Evolutionary conservation across 2,797 vertebrate genomes (phyloP).

Genomic region (Acanthurus leucopareius): DNA sequence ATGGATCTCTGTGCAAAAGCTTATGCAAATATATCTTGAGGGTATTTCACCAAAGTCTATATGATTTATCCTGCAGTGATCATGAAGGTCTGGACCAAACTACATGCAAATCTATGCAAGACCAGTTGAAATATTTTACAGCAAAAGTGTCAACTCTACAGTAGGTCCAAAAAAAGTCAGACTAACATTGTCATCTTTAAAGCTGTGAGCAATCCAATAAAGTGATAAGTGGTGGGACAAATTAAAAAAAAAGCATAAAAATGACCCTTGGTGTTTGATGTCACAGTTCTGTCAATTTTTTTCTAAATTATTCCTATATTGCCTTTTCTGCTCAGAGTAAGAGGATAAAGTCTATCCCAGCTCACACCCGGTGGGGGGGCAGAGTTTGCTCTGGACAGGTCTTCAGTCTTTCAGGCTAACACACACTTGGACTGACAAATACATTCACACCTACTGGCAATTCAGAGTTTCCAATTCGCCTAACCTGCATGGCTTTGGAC

Average conservation of each 20-base stretch:
- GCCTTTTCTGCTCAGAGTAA: neutral
- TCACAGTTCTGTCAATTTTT: neutral
- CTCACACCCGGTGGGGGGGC: neutral
- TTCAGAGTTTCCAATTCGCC: conserved; percentile 41
- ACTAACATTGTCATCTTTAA: neutral
- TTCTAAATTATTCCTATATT: neutral
- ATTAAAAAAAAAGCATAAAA: neutral
- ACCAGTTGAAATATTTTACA: neutral
- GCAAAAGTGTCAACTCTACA: neutral
- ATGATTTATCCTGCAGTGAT: neutral
- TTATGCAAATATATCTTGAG: neutral
- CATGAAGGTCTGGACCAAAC: neutral
- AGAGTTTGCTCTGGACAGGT: conserved; percentile 14
- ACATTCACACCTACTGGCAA: conserved; percentile 55
- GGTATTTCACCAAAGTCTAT: neutral
- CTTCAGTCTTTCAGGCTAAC: conserved; percentile 24
- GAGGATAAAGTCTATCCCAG: neutral
- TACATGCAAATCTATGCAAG: neutral
- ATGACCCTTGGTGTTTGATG: neutral
- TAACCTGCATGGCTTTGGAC: conserved; percentile 21
- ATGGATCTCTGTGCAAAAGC: neutral
- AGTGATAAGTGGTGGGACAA: neutral
- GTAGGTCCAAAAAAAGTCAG: neutral
- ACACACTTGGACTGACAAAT: conserved; percentile 41
- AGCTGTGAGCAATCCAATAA: neutral